Base-by-base conservation (phyloP, 2,888 invertebrate genomes). In the Uloborus plumipes region DNA sequence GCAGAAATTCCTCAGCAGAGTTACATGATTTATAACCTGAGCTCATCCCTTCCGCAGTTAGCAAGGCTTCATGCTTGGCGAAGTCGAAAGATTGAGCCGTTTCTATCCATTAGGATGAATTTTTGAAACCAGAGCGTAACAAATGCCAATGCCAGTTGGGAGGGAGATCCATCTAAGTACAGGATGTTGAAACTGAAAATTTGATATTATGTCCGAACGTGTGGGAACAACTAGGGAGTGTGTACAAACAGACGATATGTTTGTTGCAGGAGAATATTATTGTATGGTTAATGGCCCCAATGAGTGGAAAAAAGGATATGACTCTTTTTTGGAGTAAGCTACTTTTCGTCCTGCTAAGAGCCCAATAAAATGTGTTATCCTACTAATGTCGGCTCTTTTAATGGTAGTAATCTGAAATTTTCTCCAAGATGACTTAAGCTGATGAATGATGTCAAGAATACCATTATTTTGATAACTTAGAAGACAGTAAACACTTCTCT, bases 91-190 rank as follows among this genome's bases (percentile, higher is more conserved):
- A 74, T 71, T 49, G 49, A 47, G 53, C 59, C 22, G 50, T 66
- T 66, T 50, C 22, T 20, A 26, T 49, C 39, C 20, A 50, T 22
- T 22, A 47, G 50, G 66, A 15, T 16, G 18, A 22, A n/a, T 50
- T 74, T 65, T 15, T 20, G n/a, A 74, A 74, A 55, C 53, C 74
- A 65, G 74, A 74, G 74, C 74, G 74, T 50, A 55, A 74, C 74
- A 65, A 62, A 49, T 4, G 47, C 14, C 50, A 50, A 64, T 65
- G 39, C 13, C 62, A 26, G 26, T 26, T 26, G 26, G 26, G 4
- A 26, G 26, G 16, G 18, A 62, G 62, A 39, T 31, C 7, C 22
- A 14, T 58, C n/a, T n/a, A 71, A 71, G 49, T 49, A 59, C 71
- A 71, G 71, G 71, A 59, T 71, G 59, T 71, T 47, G 16, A 18